Percentiles rank a stretch among this genome's conserved stretches.
Conservation (phyloP, 2,888 invertebrate genomes). For the Nomada ruficornis region DNA sequence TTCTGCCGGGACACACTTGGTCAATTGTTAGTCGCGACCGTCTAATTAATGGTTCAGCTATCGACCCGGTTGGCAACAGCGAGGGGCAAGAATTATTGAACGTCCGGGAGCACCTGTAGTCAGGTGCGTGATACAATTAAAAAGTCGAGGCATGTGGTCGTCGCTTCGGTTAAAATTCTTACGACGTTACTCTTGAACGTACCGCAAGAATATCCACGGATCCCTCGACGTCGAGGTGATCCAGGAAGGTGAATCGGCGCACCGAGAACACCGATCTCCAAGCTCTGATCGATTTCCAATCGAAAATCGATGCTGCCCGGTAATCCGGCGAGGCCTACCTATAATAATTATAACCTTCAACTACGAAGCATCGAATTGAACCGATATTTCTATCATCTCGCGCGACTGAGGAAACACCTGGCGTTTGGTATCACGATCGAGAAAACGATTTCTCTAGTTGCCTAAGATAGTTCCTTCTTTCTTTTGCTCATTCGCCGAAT, state of each 20-base stretch:
- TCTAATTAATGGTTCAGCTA: no score
- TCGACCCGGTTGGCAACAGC: no score
- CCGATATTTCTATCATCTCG: not conserved
- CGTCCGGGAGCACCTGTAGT: not conserved
- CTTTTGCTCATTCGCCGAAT: not conserved
- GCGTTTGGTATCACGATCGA: not conserved
- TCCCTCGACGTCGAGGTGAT: not conserved
- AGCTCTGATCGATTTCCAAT: not conserved
- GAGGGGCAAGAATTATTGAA: no score
- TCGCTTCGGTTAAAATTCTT: not conserved
- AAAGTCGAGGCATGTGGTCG: constrained; percentile 23
- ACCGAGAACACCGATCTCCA: no score
- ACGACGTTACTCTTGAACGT: not conserved
- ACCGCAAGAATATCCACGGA: not conserved
- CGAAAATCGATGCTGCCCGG: not conserved
- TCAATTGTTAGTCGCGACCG: no score
- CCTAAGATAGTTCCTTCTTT: not conserved
- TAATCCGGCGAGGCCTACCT: not conserved
- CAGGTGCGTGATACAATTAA: not conserved
- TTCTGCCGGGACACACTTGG: no score
- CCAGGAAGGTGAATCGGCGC: not conserved
- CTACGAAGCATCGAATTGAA: not conserved
- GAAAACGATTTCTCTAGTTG: not conserved
- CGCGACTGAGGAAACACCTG: not conserved
- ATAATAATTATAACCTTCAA: not conserved